Base-by-base conservation (phyloP, 2,797 vertebrate genomes). In the Acanthurus tractus region DNA sequence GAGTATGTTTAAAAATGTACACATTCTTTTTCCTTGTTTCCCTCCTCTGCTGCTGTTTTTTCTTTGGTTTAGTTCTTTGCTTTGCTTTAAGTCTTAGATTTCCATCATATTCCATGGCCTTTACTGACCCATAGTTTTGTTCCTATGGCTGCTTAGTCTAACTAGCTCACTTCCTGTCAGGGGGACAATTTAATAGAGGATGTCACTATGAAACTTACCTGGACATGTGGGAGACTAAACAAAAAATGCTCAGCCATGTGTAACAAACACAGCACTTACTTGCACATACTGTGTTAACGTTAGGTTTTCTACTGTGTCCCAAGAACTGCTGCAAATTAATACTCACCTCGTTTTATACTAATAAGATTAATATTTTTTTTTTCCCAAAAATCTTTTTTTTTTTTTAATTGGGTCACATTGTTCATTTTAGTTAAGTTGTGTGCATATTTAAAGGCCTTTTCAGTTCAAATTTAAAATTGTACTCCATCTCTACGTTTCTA, bases 31-130 rank as follows among this genome's bases (percentile, higher is more conserved):
- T 68, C 76, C 61, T 70, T 50, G 3, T 77, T 82, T 79, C 38
- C 46, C 22, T 70, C 63, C 81, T 48, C 80, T 78, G 85, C 82
- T 80, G 70, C 87, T 90, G 86, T 89, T 78, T 81, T 72, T 36
- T 57, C 79, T 20, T 63, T 61, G 62, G 75, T 77, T 70, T 81
- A 74, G 68, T 76, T 71, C 9, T 70, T 34, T 59, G 42, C 57
- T 70, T 62, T 87, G 14, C 79, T 76, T 79, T 63, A 84, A 66
- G 69, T 83, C 18, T 74, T 83, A 18, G 50, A 74, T 75, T 72
- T 63, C 75, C 55, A 66, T 62, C 63, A 25, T 85, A 36, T 79
- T 44, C 62, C 70, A 54, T 86, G 57, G 76, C 78, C 69, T 90
- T 85, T 67, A 78, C 70, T 89, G 79, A 84, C 72, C 49, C 63